These are phyloP conservation scores for Melanotaenia boesemani DNA, from an alignment of 2,797 vertebrate genomes.

Conservation along the genomic window DNA sequence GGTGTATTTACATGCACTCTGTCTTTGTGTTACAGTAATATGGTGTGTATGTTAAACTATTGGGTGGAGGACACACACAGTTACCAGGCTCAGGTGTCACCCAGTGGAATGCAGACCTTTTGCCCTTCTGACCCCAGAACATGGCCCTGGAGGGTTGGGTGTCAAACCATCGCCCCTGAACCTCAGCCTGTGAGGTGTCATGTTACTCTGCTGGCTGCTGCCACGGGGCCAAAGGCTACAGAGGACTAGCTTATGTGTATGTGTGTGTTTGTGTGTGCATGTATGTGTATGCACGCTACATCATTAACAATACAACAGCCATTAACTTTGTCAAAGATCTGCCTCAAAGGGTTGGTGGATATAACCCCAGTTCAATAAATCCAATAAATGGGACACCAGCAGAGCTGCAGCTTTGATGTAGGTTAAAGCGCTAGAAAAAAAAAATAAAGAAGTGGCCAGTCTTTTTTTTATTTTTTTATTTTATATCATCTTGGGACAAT, in stretches of 20 bases:
- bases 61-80: slow-evolving; percentile 16
- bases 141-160: slow-evolving; percentile 74
- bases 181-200: slow-evolving; percentile 67
- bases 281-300: slow-evolving; percentile 37
- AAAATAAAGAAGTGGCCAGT: not conserved
- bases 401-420: slow-evolving; percentile 5
- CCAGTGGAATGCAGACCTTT: slow-evolving; percentile 75
- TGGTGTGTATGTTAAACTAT: slow-evolving; percentile 8
- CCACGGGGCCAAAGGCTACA: slow-evolving; percentile 73
- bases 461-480: not conserved
- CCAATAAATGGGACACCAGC: slow-evolving; percentile 28
- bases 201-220: slow-evolving; percentile 63
- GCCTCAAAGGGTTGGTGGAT: slow-evolving; percentile 14
- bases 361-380: slow-evolving; percentile 21
- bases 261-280: slow-evolving; percentile 33
- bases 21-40: slow-evolving; percentile 67
- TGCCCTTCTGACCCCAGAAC: slow-evolving; percentile 74
- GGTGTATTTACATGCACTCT: slow-evolving; percentile 51
- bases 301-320: slow-evolving; percentile 44
- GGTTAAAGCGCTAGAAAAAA: not conserved
- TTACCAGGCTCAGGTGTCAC: slow-evolving; percentile 69
- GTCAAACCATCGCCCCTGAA: slow-evolving; percentile 75
- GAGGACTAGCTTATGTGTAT: slow-evolving; percentile 46
- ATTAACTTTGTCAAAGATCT: slow-evolving; percentile 44
- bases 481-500: not conserved